phyloP scores from a whole-genome alignment of 2,113 vertebrate species.

The Pseudonaja textilis region DNA sequence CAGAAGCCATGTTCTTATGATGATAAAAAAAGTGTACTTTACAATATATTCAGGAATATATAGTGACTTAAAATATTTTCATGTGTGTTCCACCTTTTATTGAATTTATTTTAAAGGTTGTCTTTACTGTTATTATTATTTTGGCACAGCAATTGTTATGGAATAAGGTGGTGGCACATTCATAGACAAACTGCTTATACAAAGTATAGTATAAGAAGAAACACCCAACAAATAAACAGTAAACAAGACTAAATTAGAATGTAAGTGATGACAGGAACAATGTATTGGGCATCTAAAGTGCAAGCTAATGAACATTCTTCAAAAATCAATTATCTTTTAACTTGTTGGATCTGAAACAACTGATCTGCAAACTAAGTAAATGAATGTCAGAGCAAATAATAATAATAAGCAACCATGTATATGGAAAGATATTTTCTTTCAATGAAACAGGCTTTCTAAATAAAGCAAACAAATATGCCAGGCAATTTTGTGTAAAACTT shows the following conservation, averaged over 20 bases:
- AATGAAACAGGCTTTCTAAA: background rate
- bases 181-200: background rate
- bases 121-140: background rate
- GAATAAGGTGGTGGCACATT: background rate
- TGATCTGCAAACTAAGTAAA: background rate
- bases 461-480: background rate
- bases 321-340: background rate
- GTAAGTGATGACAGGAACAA: background rate
- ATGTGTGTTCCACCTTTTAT: background rate
- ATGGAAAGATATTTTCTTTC: background rate
- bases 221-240: background rate
- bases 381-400: background rate
- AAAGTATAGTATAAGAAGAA: background rate
- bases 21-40: background rate
- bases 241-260: background rate
- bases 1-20: background rate
- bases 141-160: background rate
- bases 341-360: background rate
- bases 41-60: background rate
- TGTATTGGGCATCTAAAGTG: background rate
- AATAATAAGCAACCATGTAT: background rate
- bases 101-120: background rate
- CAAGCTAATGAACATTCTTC: background rate
- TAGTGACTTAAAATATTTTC: background rate
- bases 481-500: background rate